phyloP scores from a whole-genome alignment of 2,888 invertebrate species.

The Camptogramma bilineatum region DNA sequence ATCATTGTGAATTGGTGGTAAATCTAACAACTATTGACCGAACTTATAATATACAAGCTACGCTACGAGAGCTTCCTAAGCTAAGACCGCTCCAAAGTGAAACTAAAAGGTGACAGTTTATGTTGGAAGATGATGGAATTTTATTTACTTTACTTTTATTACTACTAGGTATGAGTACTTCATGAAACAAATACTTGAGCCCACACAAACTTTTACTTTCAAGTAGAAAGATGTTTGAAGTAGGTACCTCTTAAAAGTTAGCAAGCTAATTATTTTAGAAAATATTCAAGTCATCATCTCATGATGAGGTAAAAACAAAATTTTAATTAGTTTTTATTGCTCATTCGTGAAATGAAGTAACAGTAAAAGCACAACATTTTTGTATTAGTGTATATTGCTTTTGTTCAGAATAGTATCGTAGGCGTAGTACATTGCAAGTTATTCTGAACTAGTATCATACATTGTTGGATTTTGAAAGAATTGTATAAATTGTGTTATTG shows the following conservation, averaged over 20 bases:
- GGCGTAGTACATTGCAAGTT: too few relatives aligned
- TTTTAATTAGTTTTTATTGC: background rate
- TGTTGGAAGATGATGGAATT: too few relatives aligned
- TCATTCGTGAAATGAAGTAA: background rate
- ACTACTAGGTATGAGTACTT: background rate
- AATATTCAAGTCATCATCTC: background rate
- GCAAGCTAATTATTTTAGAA: background rate
- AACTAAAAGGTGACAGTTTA: background rate
- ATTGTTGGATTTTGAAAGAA: background rate
- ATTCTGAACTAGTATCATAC: too few relatives aligned
- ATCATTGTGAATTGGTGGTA: too few relatives aligned
- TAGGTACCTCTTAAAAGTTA: background rate
- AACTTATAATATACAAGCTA: too few relatives aligned
- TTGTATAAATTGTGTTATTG: constrained; percentile 18
- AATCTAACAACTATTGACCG: too few relatives aligned
- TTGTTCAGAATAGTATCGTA: background rate
- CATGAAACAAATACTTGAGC: background rate
- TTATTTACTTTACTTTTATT: too few relatives aligned
- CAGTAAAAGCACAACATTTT: too few relatives aligned
- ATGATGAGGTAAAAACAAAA: background rate
- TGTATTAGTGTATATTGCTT: background rate
- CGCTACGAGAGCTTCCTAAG: too few relatives aligned
- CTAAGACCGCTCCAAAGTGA: background rate
- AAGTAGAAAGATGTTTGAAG: background rate
- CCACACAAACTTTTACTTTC: background rate